Evolutionary conservation across 1,140 invertebrate genomes (phyloP).

Genomic region (Drosophila quadrilineata): DNA sequence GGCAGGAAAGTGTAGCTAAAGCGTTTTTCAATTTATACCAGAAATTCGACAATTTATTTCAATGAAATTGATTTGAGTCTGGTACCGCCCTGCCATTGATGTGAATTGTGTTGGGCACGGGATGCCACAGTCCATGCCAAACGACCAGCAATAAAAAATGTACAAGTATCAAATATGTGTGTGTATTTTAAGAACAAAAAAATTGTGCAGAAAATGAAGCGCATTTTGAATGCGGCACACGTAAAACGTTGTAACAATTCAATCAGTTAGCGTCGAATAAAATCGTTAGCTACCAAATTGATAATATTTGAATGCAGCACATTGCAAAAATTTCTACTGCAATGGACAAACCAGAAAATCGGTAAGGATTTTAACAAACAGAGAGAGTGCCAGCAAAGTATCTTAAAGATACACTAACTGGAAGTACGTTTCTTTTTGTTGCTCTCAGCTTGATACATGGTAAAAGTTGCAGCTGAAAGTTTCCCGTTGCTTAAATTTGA

Average conservation of each 20-base stretch:
- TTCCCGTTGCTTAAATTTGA: constrained; percentile 33
- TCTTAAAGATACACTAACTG: constrained; percentile 3
- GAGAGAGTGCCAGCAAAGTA: not conserved
- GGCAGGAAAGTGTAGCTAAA: constrained; percentile 42
- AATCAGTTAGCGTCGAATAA: constrained; percentile 65
- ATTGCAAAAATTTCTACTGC: constrained; percentile 58
- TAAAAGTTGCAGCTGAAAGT: constrained; percentile 17
- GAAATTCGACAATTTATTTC: constrained; percentile 76
- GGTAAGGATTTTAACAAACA: constrained; percentile 8
- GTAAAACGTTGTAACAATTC: constrained; percentile 76
- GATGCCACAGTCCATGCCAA: constrained; percentile 12
- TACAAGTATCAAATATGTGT: no score
- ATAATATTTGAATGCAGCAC: constrained; percentile 76
- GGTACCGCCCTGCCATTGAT: constrained; percentile 5
- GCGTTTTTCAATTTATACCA: constrained; percentile 65
- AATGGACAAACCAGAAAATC: constrained; percentile 38
- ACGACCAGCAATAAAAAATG: constrained; percentile 17
- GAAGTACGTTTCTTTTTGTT: no score
- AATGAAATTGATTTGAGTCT: constrained; percentile 65
- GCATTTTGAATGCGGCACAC: constrained; percentile 66
- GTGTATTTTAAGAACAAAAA: no score
- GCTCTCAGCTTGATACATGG: no score
- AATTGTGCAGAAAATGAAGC: no score
- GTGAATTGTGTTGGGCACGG: constrained; percentile 6
- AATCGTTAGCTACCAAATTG: constrained; percentile 54